Evolutionary conservation across 2,113 vertebrate species (phyloP).

Genomic region (Synchiropus splendidus): DNA sequence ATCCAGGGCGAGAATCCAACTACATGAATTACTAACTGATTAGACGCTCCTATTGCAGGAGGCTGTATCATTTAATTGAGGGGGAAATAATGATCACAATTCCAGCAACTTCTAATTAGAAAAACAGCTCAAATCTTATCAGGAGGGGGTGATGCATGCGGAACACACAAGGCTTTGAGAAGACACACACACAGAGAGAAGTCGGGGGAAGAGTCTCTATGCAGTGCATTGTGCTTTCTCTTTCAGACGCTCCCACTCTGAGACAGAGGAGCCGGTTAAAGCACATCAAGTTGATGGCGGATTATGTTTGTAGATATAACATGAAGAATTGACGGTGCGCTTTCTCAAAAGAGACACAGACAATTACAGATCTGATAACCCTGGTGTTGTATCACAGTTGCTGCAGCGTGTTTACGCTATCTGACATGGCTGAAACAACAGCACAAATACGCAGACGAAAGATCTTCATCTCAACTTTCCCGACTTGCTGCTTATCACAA

Average conservation of each 20-base stretch:
- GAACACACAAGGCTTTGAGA: conserved; percentile 31
- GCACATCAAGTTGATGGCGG: conserved; percentile 40
- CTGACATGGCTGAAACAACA: conserved; percentile 60
- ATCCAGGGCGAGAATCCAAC: conserved; percentile 24
- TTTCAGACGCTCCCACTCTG: conserved; percentile 17
- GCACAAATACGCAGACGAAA: conserved; percentile 32
- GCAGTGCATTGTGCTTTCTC: conserved; percentile 9
- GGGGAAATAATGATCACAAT: conserved; percentile 68
- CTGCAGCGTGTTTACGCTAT: conserved; percentile 50
- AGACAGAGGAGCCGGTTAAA: conserved; percentile 40
- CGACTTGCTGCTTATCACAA: too few species aligned
- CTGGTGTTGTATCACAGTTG: conserved; percentile 36
- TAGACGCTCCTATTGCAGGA: conserved; percentile 49
- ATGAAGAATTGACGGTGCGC: conserved; percentile 42
- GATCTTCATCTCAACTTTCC: too few species aligned
- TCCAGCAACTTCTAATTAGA: conserved; percentile 69
- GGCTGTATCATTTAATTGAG: conserved; percentile 71
- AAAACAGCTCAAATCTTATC: conserved; percentile 70
- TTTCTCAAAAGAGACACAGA: conserved; percentile 52
- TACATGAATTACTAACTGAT: conserved; percentile 70
- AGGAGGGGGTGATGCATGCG: conserved; percentile 49
- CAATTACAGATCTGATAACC: conserved; percentile 62
- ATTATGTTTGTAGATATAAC: conserved; percentile 55
- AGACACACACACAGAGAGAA: conserved; percentile 13
- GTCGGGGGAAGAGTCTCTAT: conserved; percentile 8